Conservation (phyloP, 2,888 invertebrate genomes). For the Macrosiphum euphorbiae region DNA sequence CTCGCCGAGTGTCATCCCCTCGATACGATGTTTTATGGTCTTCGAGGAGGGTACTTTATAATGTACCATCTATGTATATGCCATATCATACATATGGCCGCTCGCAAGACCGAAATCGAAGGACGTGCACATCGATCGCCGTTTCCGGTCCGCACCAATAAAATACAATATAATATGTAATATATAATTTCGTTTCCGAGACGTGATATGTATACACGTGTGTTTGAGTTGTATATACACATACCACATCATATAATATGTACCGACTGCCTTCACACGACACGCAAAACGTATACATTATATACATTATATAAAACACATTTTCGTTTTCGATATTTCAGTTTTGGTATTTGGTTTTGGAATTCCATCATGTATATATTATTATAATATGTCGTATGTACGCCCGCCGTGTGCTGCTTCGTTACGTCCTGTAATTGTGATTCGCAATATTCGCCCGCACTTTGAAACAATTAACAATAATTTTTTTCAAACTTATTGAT, state of each 20-base stretch:
- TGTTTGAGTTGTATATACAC: background rate
- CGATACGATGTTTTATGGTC: background rate
- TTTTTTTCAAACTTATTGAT: too few relatives aligned
- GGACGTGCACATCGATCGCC: background rate
- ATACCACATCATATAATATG: background rate
- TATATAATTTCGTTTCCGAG: background rate
- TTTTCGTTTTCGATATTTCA: background rate
- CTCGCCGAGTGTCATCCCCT: slow-evolving; percentile 2
- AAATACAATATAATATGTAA: background rate
- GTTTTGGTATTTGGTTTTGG: background rate
- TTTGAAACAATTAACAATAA: too few relatives aligned
- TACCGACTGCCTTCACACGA: background rate
- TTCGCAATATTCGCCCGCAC: background rate
- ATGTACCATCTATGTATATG: background rate
- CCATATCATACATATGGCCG: background rate
- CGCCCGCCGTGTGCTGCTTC: background rate
- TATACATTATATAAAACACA: background rate
- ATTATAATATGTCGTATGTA: background rate
- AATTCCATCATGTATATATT: background rate
- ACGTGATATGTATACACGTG: slow-evolving; percentile 7
- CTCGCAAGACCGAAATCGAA: background rate
- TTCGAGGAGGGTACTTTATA: background rate
- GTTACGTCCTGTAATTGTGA: background rate
- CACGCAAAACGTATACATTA: background rate
- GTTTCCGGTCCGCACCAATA: background rate